Base-by-base conservation (phyloP, 2,113 vertebrate genomes). In the Boleophthalmus pectinirostris region DNA sequence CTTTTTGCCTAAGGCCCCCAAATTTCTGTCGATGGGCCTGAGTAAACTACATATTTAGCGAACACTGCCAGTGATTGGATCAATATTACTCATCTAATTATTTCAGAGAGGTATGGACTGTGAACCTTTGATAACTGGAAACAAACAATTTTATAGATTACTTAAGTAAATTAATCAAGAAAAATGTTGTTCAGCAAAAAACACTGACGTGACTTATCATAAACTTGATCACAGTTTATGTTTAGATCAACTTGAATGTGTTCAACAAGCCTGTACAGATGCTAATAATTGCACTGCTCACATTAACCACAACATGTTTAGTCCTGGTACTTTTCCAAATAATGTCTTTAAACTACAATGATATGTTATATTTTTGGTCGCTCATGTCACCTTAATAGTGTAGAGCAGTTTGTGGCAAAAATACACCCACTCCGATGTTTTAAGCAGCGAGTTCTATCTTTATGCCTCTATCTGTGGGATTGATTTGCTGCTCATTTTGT, bases 401-500 rank as follows among this genome's bases (percentile, higher is more conserved):
- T n/a, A 6, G 56, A 58, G 10, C 56, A 58, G 56, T 57, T 57
- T 25, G 23, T 57, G 23, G 20, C 20, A 15, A 25, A 57, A 24
- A 58, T 25, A 58, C 56, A 24, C 23, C 14, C 23, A 58, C 56
- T 25, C 56, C 1, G 5, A 23, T 25, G 58, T 33, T 33, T 61
- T 16, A 61, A 61, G 58, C 29, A 33, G 24, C 12, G 24, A 18
- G 58, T 61, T 66, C 63, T 45, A 12, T 66, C 38, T 45, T 35
- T 23, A 3, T 61, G 25, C 20, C 24, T 47, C 24, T n/a, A 33
- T 58, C 58, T 72, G 58, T 68, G 16, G 3, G 1, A 29, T 71
- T 69, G 33, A 24, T 61, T 57, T 77, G 21, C 58, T 56, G 57
- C 60, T 87, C 65, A 68, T 53, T 66, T 70, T 71, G 60, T 78